Conservation (phyloP, 2,888 invertebrate species). For the Acleris laterana region DNA sequence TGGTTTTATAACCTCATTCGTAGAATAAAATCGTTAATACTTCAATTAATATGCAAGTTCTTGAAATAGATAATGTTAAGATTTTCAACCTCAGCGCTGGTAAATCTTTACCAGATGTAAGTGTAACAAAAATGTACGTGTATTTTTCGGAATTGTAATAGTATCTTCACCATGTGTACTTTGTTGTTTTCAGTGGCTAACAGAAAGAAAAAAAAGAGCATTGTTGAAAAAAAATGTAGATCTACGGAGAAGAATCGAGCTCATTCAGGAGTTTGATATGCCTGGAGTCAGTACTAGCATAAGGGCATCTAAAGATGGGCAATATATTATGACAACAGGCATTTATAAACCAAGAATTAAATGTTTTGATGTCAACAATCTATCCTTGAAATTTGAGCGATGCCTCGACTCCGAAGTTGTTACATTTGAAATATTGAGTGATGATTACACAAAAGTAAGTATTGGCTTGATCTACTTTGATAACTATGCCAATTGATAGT, state of each 20-base stretch:
- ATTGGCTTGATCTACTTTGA: not conserved
- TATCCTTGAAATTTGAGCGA: conserved; percentile 98
- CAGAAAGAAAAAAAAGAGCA: conserved; percentile 91
- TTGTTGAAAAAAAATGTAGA: conserved; percentile 95
- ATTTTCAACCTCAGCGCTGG: conserved; percentile 99
- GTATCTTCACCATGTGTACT: conserved; percentile 21
- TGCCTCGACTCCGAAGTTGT: conserved; percentile 98
- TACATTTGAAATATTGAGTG: conserved; percentile 95
- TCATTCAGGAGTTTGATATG: conserved; percentile 99
- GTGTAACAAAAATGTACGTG: conserved; percentile 51
- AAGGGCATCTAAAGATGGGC: conserved; percentile 94
- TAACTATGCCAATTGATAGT: not conserved
- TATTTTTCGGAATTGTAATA: conserved; percentile 5
- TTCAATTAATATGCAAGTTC: conserved; percentile 91
- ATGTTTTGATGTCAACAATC: conserved; percentile 97
- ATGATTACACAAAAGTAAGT: conserved; percentile 96
- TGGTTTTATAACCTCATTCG: conserved; percentile 22
- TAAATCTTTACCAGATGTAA: conserved; percentile 98
- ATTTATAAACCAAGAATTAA: conserved; percentile 98
- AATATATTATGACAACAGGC: conserved; percentile 96
- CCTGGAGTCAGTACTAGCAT: conserved; percentile 95
- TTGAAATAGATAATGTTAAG: conserved; percentile 97
- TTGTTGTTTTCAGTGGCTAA: conserved; percentile 89
- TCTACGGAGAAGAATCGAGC: conserved; percentile 94
- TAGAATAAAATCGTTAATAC: not conserved